Conservation (phyloP, 2,797 vertebrate species). For the Apogon talboti region DNA sequence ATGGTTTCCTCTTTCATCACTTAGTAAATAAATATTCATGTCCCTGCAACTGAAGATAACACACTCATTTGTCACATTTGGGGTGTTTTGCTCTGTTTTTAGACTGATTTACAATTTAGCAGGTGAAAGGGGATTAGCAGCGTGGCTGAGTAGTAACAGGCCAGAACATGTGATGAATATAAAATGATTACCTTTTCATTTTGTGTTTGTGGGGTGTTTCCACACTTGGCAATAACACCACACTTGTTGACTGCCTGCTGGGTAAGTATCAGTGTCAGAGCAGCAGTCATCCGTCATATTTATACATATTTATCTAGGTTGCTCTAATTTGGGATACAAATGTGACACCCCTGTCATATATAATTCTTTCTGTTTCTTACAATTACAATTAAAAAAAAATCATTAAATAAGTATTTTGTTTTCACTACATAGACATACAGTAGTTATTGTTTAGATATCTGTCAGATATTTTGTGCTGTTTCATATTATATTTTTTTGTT, state of each 20-base stretch:
- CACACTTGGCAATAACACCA: background rate
- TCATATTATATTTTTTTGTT: too few species aligned
- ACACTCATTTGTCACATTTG: slow-evolving; percentile 22
- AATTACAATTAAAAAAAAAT: background rate
- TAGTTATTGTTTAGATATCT: too few species aligned
- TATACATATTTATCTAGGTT: background rate
- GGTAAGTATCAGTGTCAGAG: background rate
- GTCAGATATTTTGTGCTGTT: too few species aligned
- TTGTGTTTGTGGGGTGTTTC: background rate
- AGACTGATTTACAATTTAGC: slow-evolving; percentile 2
- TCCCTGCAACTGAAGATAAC: slow-evolving; percentile 15
- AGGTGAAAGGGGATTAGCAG: slow-evolving; percentile 1
- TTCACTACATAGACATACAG: background rate
- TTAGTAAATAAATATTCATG: slow-evolving; percentile 36
- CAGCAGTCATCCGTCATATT: background rate
- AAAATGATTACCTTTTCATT: slow-evolving; percentile 17
- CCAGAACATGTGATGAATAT: slow-evolving; percentile 5
- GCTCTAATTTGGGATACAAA: background rate
- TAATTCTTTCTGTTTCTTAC: too few species aligned
- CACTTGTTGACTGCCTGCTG: background rate
- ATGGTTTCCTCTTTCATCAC: slow-evolving; percentile 36
- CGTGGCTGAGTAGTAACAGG: slow-evolving; percentile 9
- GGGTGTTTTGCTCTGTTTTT: slow-evolving; percentile 19
- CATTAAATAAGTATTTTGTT: background rate
- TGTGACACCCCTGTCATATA: background rate